Evolutionary conservation across 2,797 vertebrate genomes (phyloP).

Genomic region (Macroramphosus scolopax): DNA sequence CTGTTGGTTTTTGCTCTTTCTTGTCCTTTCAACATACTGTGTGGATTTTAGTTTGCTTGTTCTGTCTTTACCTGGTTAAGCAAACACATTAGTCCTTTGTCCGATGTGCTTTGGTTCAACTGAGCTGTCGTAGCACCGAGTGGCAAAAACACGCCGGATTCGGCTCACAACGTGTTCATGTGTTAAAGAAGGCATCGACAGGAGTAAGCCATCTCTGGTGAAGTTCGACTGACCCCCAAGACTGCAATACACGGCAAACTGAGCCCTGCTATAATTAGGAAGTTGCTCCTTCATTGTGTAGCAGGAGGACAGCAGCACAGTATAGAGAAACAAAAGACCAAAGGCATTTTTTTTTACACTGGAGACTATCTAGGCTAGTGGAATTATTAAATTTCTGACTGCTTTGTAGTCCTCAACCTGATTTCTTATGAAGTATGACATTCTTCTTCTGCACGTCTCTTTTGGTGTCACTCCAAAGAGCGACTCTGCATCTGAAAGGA

Average conservation of each 20-base stretch:
- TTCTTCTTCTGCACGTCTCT: conserved; percentile 61
- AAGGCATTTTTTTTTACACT: conserved; percentile 71
- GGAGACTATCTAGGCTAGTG: conserved; percentile 66
- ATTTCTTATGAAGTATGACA: conserved; percentile 71
- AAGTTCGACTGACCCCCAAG: conserved; percentile 43
- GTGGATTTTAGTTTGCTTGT: conserved; percentile 32
- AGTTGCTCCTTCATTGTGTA: conserved; percentile 46
- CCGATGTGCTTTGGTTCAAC: conserved; percentile 12
- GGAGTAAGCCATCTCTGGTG: conserved; percentile 51
- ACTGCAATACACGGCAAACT: conserved; percentile 43
- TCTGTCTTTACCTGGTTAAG: conserved; percentile 22
- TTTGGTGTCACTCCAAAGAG: conserved; percentile 73
- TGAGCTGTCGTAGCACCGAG: conserved; percentile 6
- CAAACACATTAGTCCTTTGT: conserved; percentile 18
- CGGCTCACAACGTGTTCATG: conserved; percentile 30
- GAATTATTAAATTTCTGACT: conserved; percentile 65
- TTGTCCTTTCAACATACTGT: conserved; percentile 34
- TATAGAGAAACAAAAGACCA: conserved; percentile 71
- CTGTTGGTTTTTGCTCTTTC: conserved; percentile 38
- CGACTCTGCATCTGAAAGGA: conserved; percentile 55
- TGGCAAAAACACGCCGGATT: conserved; percentile 18
- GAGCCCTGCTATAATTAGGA: conserved; percentile 67
- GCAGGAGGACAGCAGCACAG: conserved; percentile 57
- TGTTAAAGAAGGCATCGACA: conserved; percentile 43
- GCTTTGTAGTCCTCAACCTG: conserved; percentile 70